These are phyloP conservation scores for Apostichopus japonicus DNA, from an alignment of 35 echinoderm and acorn worm genomes.

Conservation along the genomic window DNA sequence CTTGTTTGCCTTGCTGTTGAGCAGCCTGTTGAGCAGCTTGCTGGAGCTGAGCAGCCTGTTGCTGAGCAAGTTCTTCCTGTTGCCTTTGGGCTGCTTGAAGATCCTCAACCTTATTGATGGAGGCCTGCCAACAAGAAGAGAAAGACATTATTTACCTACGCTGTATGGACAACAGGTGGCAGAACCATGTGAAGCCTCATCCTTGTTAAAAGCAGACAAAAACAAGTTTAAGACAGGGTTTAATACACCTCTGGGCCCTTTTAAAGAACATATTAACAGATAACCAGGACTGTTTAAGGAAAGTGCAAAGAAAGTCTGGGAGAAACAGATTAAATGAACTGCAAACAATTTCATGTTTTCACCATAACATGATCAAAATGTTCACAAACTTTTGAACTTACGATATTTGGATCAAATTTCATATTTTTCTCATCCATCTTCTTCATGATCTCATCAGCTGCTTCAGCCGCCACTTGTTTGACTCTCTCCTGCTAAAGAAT, in stretches of 20 bases:
- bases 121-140: not conserved
- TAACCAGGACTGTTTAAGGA: no score
- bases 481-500: conserved; percentile 4
- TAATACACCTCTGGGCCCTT: no score
- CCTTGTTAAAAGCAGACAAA: no score
- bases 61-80: conserved; percentile 20
- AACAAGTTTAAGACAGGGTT: no score
- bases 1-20: conserved; percentile 18
- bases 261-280: no score
- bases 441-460: conserved; percentile 43
- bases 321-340: no score
- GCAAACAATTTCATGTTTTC: no score
- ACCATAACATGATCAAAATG: no score
- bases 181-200: no score
- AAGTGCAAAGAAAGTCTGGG: no score
- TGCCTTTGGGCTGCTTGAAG: conserved; percentile 29
- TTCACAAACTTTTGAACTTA: not conserved
- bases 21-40: conserved; percentile 45
- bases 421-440: conserved; percentile 28
- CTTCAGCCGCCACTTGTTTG: conserved; percentile 25
- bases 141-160: not conserved
- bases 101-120: conserved; percentile 1
- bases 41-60: conserved; percentile 1
- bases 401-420: conserved; percentile 16
- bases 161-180: no score